Conservation (phyloP, 2,113 vertebrate genomes). For the Takifugu flavidus region DNA sequence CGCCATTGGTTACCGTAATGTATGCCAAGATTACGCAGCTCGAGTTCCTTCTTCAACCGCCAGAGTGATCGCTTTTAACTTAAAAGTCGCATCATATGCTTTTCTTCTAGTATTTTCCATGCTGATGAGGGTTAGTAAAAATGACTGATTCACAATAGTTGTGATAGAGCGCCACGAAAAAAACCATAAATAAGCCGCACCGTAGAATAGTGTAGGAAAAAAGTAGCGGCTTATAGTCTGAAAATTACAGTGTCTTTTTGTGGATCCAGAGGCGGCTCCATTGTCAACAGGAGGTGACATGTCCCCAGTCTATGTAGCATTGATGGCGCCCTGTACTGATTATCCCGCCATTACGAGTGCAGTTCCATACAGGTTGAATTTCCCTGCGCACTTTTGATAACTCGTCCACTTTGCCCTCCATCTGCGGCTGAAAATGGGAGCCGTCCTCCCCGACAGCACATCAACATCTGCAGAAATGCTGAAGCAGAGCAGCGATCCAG, state of each 20-base stretch:
- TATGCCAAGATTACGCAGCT: too few relatives aligned
- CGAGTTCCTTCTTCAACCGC: too few relatives aligned
- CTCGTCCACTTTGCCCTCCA: slow-evolving; percentile 53
- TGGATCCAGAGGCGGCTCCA: slow-evolving; percentile 18
- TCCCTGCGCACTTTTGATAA: slow-evolving; percentile 46
- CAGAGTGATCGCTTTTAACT: too few relatives aligned
- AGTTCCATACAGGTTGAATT: slow-evolving; percentile 36
- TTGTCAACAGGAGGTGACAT: slow-evolving; percentile 25
- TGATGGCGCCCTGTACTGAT: slow-evolving; percentile 17
- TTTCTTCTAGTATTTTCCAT: too few relatives aligned
- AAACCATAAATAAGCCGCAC: too few relatives aligned
- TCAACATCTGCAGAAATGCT: slow-evolving; percentile 14
- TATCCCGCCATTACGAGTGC: slow-evolving; percentile 28
- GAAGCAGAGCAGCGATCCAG: slow-evolving; percentile 2
- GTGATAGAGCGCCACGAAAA: too few relatives aligned
- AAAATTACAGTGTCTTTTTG: background rate
- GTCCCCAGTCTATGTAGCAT: slow-evolving; percentile 15
- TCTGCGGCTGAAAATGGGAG: slow-evolving; percentile 47
- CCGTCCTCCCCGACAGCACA: slow-evolving; percentile 18
- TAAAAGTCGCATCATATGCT: too few relatives aligned
- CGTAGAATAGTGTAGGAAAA: too few relatives aligned
- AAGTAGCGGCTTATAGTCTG: too few relatives aligned
- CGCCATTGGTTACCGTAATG: too few relatives aligned
- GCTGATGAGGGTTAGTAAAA: too few relatives aligned
- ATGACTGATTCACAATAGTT: too few relatives aligned